Base-by-base conservation (phyloP, 1,140 invertebrate species). In the Eueides isabella region DNA sequence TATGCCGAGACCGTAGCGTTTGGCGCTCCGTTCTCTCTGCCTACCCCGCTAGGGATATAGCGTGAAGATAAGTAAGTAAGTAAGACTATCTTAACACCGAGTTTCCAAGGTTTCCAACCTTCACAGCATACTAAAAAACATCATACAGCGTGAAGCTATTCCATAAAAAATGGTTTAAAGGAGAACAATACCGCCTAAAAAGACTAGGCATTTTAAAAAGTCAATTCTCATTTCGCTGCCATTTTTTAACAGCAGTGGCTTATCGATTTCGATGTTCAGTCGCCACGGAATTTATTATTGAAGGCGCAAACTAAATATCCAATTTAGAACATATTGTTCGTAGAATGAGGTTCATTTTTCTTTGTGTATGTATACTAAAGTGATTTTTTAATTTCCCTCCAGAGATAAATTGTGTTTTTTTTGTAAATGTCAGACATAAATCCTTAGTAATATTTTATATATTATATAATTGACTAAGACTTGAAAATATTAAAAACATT, bases 261-360 rank as follows among this genome's bases (percentile, higher is more conserved):
- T 66, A 72, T 72, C 71, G 71, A 72, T 67, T 72, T 16, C 48
- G 30, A 66, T 72, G 63, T 48, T 72, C 63, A 48, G 65, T 19
- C 71, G 44, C 63, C 63, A 26, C 41, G 41, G 44, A 19, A 66
- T 72, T 31, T 66, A 66, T 72, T 72, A 72, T 66, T 72, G 65
- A 72, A 29, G 44, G 19, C 16, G 14, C 23, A 29, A 31, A 55
- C 14, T 6, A n/a, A 66, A 48, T 31, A 64, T 12, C 19, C 28
- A 28, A 35, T 72, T 28, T 66, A 44, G 19, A 0, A 14, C 63
- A 19, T 72, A 72, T 61, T 4, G 0, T 12, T 12, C 31, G 6
- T 1, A 26, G 1, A 0, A 26, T 72, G 66, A 72, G 63, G 44
- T 61, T n/a, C 23, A 29, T n/a, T 66, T 72, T 72, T 1, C 29